Evolutionary conservation across 2,888 invertebrate genomes (phyloP).

Genomic region (Stenodema calcarata): DNA sequence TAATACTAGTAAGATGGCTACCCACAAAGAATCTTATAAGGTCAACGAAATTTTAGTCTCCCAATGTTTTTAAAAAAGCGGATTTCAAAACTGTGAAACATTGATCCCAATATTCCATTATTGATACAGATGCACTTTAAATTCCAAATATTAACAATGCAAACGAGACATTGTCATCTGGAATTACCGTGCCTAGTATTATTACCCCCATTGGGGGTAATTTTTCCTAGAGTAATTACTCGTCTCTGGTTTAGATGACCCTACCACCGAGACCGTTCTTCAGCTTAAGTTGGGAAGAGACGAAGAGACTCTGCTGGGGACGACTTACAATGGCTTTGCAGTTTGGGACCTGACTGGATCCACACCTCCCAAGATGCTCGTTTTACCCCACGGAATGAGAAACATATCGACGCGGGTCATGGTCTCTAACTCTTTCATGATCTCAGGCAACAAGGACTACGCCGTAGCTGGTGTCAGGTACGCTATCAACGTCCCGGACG

Average conservation of each 20-base stretch:
- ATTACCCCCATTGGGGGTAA: too few relatives aligned
- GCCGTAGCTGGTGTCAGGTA: conserved; percentile 93
- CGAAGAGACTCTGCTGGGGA: conserved; percentile 81
- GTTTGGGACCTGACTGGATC: conserved; percentile 77
- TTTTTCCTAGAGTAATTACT: not conserved
- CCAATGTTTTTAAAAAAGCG: too few relatives aligned
- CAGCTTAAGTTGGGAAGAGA: conserved; percentile 84
- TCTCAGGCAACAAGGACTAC: conserved; percentile 88
- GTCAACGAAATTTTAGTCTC: too few relatives aligned
- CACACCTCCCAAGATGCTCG: conserved; percentile 64
- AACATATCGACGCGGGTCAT: conserved; percentile 93
- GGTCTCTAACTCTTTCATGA: conserved; percentile 88
- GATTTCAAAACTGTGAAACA: too few relatives aligned
- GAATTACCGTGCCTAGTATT: too few relatives aligned
- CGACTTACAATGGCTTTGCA: conserved; percentile 82
- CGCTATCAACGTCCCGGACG: not conserved
- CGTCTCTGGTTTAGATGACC: conserved; percentile 65
- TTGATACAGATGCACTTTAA: too few relatives aligned
- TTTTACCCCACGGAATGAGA: conserved; percentile 83
- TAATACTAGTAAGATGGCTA: too few relatives aligned
- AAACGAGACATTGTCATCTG: too few relatives aligned
- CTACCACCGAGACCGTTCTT: conserved; percentile 76
- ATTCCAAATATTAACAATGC: too few relatives aligned
- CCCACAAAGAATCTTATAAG: too few relatives aligned
- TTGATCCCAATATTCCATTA: too few relatives aligned